Base-by-base conservation (phyloP, 1,140 invertebrate genomes). In the Cydia strobilella region DNA sequence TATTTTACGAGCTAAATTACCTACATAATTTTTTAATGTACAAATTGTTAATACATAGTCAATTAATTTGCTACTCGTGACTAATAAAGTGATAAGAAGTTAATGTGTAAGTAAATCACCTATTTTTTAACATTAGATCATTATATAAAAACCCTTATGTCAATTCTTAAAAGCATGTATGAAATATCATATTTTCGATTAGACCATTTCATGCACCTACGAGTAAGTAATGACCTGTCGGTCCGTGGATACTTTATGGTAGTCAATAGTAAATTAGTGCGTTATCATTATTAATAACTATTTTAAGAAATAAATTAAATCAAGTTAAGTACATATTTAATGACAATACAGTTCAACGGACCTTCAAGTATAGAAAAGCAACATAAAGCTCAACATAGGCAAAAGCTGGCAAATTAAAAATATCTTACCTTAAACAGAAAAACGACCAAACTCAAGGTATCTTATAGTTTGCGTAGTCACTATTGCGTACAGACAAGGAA, bases 121-220 rank as follows among this genome's bases (percentile, higher is more conserved):
- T 39, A 10, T 9, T 39, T 39, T 39, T 39, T 72, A 45, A 27
- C 15, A 73, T 73, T 48, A 18, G 1, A 39, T 10, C 9, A 39
- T 39, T 10, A 1, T 39, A 35, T 9, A 39, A 10, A 39, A 39
- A 39, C 35, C 7, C 35, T 39, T 7, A 35, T 9, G 31, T 9
- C 9, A 39, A 39, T 39, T 51, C 45, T 72, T 39, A 80, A 84
- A 90, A 88, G 90, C 90, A 91, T 90, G 90, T 91, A 91, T 90
- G 90, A 91, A 87, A 87, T 75, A 71, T 15, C 13, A 45, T 59
- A 31, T 25, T 9, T 10, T 39, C 9, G 9, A 39, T 39, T 39
- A 63, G 15, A 74, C 25, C 7, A 20, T 35, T 54, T 20, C 54
- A 63, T 74, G 62, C 45, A 54, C 35, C 31, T 5, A 3, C 4